These are phyloP conservation scores for Agonopterix subpropinquella DNA, from an alignment of 2,888 invertebrate species.

Conservation along the genomic window DNA sequence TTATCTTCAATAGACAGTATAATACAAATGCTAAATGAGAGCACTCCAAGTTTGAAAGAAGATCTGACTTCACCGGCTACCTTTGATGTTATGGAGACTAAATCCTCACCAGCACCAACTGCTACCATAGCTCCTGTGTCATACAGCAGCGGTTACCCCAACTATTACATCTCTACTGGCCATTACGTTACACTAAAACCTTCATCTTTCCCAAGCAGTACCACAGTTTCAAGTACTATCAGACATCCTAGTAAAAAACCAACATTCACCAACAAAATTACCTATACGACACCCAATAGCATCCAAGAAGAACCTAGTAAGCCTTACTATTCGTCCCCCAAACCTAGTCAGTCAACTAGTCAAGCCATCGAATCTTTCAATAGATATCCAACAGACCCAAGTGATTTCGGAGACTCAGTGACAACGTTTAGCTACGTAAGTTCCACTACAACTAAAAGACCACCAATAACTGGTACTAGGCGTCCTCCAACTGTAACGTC, in stretches of 20 bases:
- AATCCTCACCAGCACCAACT: slow-evolving; percentile 51
- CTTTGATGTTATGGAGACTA: slow-evolving; percentile 45
- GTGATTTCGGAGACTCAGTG: slow-evolving; percentile 50
- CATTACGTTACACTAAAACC: slow-evolving; percentile 64
- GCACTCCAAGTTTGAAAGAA: slow-evolving; percentile 55
- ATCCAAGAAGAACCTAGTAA: slow-evolving; percentile 38
- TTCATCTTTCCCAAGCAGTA: slow-evolving; percentile 28
- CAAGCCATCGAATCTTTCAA: slow-evolving; percentile 64
- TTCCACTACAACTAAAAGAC: slow-evolving; percentile 46
- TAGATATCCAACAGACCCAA: slow-evolving; percentile 61
- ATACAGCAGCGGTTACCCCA: slow-evolving; percentile 48
- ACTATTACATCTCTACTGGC: slow-evolving; percentile 47
- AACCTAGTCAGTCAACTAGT: slow-evolving; percentile 61
- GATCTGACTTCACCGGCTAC: slow-evolving; percentile 41
- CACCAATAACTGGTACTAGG: slow-evolving; percentile 28
- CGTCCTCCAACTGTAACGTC: slow-evolving; percentile 10
- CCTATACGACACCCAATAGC: slow-evolving; percentile 47
- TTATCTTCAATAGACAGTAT: slow-evolving; percentile 74
- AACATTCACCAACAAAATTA: slow-evolving; percentile 18
- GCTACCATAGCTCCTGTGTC: slow-evolving; percentile 38
- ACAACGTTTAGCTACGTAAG: slow-evolving; percentile 60
- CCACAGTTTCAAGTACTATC: slow-evolving; percentile 6
- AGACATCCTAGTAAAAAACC: slow-evolving; percentile 30
- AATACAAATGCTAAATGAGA: slow-evolving; percentile 78
- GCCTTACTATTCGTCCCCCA: slow-evolving; percentile 47